Evolutionary conservation across 1,140 invertebrate genomes (phyloP).

Genomic region (Fopius arisanus): DNA sequence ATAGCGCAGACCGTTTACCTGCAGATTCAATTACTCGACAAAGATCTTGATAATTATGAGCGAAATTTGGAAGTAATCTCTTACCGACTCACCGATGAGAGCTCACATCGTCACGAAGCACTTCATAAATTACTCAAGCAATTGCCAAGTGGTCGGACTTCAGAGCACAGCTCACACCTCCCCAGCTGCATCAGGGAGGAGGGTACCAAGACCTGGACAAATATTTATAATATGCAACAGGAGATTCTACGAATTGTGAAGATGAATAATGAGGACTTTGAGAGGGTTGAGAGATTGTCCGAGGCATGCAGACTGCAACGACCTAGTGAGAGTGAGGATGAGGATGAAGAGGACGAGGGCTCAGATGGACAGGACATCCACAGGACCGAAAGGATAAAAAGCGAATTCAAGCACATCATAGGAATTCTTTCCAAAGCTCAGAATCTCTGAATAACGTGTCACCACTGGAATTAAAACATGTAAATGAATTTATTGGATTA

Average conservation of each 20-base stretch:
- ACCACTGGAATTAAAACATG: not conserved
- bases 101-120: slow-evolving; percentile 53
- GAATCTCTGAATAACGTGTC: not conserved
- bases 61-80: slow-evolving; percentile 51
- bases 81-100: slow-evolving; percentile 55
- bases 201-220: slow-evolving; percentile 54
- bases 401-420: not conserved
- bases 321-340: not conserved
- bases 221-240: slow-evolving; percentile 61
- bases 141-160: slow-evolving; percentile 46
- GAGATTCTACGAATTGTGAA: slow-evolving; percentile 58
- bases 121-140: slow-evolving; percentile 49
- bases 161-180: slow-evolving; percentile 42
- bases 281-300: slow-evolving; percentile 52
- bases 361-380: not conserved
- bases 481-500: not conserved
- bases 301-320: not conserved
- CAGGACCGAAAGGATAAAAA: not conserved
- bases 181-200: slow-evolving; percentile 42
- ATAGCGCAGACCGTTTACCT: slow-evolving; percentile 81
- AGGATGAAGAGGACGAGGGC: not conserved
- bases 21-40: slow-evolving; percentile 78
- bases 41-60: slow-evolving; percentile 72
- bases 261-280: slow-evolving; percentile 60
- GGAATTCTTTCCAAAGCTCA: not conserved